These are phyloP conservation scores for Carettochelys insculpta DNA, from an alignment of 2,113 vertebrate genomes.

Conservation along the genomic window DNA sequence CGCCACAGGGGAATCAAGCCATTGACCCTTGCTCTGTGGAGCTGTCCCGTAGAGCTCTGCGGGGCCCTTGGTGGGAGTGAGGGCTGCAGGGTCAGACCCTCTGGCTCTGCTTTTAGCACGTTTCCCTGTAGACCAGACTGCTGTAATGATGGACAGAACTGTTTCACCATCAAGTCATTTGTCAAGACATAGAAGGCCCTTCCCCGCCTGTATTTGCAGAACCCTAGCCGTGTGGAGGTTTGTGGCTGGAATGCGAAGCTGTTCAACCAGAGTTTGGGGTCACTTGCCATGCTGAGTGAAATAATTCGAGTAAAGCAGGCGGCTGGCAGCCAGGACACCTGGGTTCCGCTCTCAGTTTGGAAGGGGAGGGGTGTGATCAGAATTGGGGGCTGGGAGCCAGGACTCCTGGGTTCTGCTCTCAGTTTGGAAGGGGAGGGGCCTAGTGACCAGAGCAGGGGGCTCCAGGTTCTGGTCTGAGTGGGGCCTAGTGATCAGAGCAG, in stretches of 20 bases:
- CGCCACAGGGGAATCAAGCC: not conserved
- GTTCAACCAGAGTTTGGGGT: not conserved
- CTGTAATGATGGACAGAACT: not conserved
- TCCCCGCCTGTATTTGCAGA: not conserved
- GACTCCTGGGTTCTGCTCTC: no score
- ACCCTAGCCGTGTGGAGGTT: not conserved
- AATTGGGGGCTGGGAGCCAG: no score
- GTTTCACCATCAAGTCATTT: not conserved
- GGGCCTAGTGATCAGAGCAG: no score
- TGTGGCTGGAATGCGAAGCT: not conserved
- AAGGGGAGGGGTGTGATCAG: no score
- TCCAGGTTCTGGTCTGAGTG: no score
- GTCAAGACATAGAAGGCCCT: not conserved
- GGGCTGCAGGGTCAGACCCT: not conserved
- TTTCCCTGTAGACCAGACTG: not conserved
- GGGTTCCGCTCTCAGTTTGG: not conserved
- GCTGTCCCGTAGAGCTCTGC: not conserved
- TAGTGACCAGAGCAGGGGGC: no score
- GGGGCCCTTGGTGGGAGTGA: not conserved
- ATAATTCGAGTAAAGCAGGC: not conserved
- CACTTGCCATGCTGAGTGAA: not conserved
- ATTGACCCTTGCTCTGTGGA: not conserved
- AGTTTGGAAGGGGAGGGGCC: no score
- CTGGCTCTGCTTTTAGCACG: not conserved
- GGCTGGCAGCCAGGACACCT: no score